Evolutionary conservation across 2,113 vertebrate species (phyloP), one percentile per base, ranked within the genome.

Genomic region (Dissostichus mawsoni): DNA sequence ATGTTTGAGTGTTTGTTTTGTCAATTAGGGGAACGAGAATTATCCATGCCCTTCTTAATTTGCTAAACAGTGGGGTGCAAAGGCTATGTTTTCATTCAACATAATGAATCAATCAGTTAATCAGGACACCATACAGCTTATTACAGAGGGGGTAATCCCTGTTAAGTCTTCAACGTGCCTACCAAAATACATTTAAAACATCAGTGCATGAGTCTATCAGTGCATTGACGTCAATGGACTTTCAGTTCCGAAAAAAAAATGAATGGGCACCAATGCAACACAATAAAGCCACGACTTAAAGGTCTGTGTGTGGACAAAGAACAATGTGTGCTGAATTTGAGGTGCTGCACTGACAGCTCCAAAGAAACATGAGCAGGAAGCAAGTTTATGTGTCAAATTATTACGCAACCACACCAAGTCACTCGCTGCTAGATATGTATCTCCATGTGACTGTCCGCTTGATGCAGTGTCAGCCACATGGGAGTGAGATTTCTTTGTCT

Each of bases 401-500:
- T 88, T 87, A 86, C 44, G 69, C 87, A 91, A 90, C 85, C 17
- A 81, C 83, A 65, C 74, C 84, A 78, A 77, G 62, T 76, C 53
- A 29, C 55, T 71, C 84, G 71, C 70, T 61, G 17, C 76, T 53
- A 82, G 69, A 83, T 74, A 78, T 69, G 33, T 75, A 52, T 76
- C 85, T 87, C 68, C 72, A 75, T 44, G 75, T 71, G 61, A 83
- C 80, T 41, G 73, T 80, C 59, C 64, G 45, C 75, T 76, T 68
- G 85, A 36, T 90, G 86, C 83, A 90, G 82, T 69, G 74, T 87
- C 85, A 90, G 84, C 79, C 69, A 48, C 69, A 77, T 6, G 14
- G 63, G 52, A 71, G 78, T 5, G 72, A 81, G 76, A 61, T 72
- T 41, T 81, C 87, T 91, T 92, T 90, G 88, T 93, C 82, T 86